Evolutionary conservation across 2,113 vertebrate genomes (phyloP), one percentile per base, ranked within the genome.

Genomic region (Andinoacara biseriatus): DNA sequence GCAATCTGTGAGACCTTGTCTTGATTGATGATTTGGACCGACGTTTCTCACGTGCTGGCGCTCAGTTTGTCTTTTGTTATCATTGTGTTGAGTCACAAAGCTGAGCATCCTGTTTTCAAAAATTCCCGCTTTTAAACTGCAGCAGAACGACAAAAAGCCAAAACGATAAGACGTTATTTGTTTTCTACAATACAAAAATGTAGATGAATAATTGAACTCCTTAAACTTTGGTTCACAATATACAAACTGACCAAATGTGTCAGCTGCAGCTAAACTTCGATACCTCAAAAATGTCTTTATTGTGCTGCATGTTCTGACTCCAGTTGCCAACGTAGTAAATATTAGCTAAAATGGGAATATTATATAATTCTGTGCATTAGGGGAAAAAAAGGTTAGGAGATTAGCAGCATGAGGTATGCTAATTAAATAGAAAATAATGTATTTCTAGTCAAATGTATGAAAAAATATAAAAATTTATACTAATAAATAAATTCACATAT

Each of bases 1-100:
- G 93, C 92, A 94, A 92, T 91, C 75, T 86, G 84, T 91, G 81
- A 76, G 52, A 49, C 40, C 85, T 82, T 85, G 76, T 88, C 86
- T 80, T 78, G 65, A 88, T 61, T 8, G 56, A 24, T 29, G 26
- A 58, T 72, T 8, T 17, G 38, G 76, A 60, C 18, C 13, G n/a
- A 11, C 49, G 5, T 58, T 69, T 74, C 58, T 86, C 60, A 62
- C 78, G 49, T 20, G 22, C 29, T 69, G 5, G 58, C 40, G n/a
- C 38, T 60, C 80, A 46, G 79, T 67, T 57, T 15, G 20, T 58
- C 13, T 29, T 26, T 15, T 15, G 40, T 7, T 77, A 8, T 75
- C 18, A 3, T 61, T 60, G 31, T 11, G 15, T 62, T 10, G 26
- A 75, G 78, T 90, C 77, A 80, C 58, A 57, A 13, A 75, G 20